Conservation (phyloP, 1,140 invertebrate genomes). For the Hesperophylax magnus region DNA sequence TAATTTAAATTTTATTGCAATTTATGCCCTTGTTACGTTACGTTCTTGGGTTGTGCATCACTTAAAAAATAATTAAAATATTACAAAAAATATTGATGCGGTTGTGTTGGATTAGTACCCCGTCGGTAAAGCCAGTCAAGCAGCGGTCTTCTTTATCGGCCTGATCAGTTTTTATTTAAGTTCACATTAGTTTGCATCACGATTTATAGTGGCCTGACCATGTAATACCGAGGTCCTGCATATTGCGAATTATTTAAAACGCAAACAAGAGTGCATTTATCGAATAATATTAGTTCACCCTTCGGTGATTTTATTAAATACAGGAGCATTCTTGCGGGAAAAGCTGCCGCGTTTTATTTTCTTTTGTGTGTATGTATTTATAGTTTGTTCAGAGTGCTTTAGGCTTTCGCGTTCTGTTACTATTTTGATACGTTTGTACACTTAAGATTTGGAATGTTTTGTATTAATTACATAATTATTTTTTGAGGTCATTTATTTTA, state of each 20-base stretch:
- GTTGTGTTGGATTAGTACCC: constrained; percentile 28
- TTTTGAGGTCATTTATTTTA: background rate
- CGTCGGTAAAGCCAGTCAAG: background rate
- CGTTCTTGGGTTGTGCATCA: background rate
- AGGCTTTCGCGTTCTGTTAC: background rate
- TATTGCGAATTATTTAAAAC: background rate
- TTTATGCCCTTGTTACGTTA: background rate
- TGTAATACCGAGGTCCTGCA: background rate
- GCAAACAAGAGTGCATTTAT: background rate
- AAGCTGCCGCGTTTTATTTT: background rate
- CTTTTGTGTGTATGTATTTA: background rate
- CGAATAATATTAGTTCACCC: background rate
- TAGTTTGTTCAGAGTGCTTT: background rate
- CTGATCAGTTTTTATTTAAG: constrained; percentile 42
- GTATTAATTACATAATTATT: background rate
- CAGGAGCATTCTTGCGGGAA: background rate
- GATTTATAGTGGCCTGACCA: constrained; percentile 37
- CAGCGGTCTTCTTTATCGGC: constrained; percentile 34
- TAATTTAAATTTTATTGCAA: background rate
- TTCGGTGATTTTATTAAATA: background rate
- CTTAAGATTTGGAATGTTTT: no score
- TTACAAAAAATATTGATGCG: constrained; percentile 7
- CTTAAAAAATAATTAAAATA: constrained; percentile 31
- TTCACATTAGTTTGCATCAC: constrained; percentile 44
- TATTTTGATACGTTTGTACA: no score